phyloP scores from a whole-genome alignment of 2,797 vertebrate genomes.

The Limnodromus scolopaceus region DNA sequence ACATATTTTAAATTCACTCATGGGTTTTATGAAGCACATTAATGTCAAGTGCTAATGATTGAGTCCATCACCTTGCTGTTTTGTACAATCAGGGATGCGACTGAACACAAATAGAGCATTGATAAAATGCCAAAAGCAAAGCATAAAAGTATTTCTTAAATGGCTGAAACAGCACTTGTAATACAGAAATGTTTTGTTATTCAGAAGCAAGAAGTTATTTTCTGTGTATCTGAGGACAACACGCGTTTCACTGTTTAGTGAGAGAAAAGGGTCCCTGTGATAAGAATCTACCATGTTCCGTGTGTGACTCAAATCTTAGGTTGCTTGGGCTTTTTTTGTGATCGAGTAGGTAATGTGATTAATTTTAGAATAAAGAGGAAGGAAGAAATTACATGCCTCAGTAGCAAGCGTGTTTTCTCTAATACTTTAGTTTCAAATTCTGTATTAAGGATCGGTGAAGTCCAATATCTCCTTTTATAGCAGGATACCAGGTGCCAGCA shows the following conservation, averaged over 20 bases:
- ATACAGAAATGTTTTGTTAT: neutral
- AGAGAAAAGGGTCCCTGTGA: neutral
- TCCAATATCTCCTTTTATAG: neutral
- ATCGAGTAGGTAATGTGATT: neutral
- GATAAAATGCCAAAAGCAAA: neutral
- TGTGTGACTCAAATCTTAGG: neutral
- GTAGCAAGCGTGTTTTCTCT: constrained; percentile 17
- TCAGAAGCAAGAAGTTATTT: constrained; percentile 13
- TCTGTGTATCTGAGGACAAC: neutral
- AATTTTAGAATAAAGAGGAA: constrained; percentile 60
- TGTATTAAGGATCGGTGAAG: constrained; percentile 7
- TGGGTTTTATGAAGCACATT: neutral
- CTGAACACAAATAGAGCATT: neutral
- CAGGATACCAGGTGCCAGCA: constrained; percentile 10
- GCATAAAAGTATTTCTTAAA: neutral
- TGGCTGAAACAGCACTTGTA: neutral
- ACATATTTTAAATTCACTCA: neutral
- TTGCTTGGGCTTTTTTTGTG: neutral
- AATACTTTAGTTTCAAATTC: constrained; percentile 47
- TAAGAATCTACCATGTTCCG: neutral
- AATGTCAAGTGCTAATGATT: neutral
- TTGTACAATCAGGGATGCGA: neutral
- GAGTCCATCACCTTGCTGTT: neutral
- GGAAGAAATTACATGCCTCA: constrained; percentile 55
- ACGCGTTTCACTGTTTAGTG: neutral